Percentiles rank a stretch among this genome's conserved stretches.
Evolutionary conservation across 2,113 vertebrate species (phyloP).

Genomic region (Tenebrosternarchus preto): DNA sequence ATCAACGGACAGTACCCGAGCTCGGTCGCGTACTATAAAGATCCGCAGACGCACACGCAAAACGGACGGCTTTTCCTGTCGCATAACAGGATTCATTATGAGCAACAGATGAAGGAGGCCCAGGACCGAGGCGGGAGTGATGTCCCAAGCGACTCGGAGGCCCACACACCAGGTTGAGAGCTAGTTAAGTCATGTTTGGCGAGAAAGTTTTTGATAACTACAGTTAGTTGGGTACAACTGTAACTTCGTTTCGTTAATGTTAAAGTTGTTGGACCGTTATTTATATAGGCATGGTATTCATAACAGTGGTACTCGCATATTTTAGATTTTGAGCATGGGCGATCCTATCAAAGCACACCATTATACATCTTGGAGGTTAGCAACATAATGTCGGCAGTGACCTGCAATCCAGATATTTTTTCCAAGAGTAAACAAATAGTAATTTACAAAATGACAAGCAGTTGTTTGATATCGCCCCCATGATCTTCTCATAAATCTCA

Average conservation of each 20-base stretch:
- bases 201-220: background rate
- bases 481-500: background rate
- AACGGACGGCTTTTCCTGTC: slow-evolving; percentile 39
- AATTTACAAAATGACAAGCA: background rate
- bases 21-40: slow-evolving; percentile 48
- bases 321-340: background rate
- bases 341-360: too few species aligned
- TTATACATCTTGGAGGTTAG: too few species aligned
- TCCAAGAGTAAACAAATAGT: background rate
- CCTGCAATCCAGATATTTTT: too few species aligned
- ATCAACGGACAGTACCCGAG: slow-evolving; percentile 51
- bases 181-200: too few species aligned
- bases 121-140: slow-evolving; percentile 54
- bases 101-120: slow-evolving; percentile 20
- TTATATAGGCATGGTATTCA: background rate
- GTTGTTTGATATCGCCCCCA: too few species aligned
- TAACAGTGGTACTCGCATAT: background rate
- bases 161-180: slow-evolving; percentile 64
- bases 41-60: slow-evolving; percentile 49
- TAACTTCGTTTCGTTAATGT: too few species aligned
- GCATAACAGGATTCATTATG: slow-evolving; percentile 8
- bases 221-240: background rate
- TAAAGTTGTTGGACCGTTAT: too few species aligned
- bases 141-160: slow-evolving; percentile 66
- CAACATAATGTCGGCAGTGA: too few species aligned